phyloP scores from a whole-genome alignment of 2,797 vertebrate species.

The Muscicapa comitata region DNA sequence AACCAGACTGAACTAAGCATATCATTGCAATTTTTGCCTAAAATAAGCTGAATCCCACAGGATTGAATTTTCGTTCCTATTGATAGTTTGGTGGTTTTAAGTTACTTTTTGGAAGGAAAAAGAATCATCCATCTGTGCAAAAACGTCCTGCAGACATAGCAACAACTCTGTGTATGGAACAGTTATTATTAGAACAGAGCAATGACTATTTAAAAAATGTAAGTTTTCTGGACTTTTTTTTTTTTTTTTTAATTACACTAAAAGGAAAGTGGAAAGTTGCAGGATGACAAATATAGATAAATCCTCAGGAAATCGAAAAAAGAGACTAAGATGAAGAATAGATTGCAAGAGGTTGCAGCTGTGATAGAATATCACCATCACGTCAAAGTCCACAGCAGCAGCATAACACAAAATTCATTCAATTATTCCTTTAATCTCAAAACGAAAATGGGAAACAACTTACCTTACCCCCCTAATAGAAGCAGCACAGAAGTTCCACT shows the following conservation, averaged over 20 bases:
- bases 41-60: conserved; percentile 36
- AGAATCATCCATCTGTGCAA: conserved; percentile 44
- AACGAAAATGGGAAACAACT: neutral
- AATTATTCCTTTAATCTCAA: neutral
- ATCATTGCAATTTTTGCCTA: neutral
- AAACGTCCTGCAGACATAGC: conserved; percentile 28
- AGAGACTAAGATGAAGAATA: neutral
- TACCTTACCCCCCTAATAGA: conserved; percentile 89
- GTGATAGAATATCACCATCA: neutral
- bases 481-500: conserved; percentile 94
- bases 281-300: neutral
- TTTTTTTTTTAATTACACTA: neutral
- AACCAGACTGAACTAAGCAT: neutral
- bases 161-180: conserved; percentile 37
- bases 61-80: neutral
- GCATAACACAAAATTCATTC: neutral
- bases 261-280: neutral
- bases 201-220: neutral
- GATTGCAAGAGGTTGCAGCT: neutral
- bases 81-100: conserved; percentile 21
- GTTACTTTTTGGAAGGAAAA: conserved; percentile 26
- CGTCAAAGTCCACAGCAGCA: neutral
- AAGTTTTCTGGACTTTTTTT: neutral
- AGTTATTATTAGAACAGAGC: conserved; percentile 50
- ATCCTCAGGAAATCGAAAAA: neutral